phyloP scores from a whole-genome alignment of 2,113 vertebrate species.

The Prionailurus bengalensis region DNA sequence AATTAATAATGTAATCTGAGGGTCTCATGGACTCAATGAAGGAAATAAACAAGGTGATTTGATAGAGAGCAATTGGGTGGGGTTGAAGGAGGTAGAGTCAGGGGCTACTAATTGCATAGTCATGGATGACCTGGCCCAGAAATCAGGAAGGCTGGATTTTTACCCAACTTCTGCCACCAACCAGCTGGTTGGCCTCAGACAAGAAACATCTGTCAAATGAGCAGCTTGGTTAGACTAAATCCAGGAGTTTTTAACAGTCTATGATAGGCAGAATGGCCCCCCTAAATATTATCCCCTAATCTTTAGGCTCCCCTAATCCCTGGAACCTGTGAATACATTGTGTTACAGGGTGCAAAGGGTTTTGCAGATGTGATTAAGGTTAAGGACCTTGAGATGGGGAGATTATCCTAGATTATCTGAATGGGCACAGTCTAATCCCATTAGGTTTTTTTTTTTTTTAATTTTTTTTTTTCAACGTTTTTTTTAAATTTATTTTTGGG shows the following conservation, averaged over 20 bases:
- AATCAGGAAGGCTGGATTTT: not conserved
- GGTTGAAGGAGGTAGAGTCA: not conserved
- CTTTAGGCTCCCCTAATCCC: not conserved
- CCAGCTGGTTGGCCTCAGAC: not conserved
- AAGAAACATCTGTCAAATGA: not conserved
- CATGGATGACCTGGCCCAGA: not conserved
- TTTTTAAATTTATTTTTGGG: too few relatives aligned
- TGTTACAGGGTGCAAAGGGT: not conserved
- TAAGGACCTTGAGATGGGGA: not conserved
- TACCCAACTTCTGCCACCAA: slow-evolving; percentile 1
- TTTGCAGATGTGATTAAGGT: not conserved
- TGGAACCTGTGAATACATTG: not conserved
- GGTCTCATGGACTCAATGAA: not conserved
- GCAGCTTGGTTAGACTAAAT: not conserved
- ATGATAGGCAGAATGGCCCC: not conserved
- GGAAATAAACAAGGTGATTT: not conserved
- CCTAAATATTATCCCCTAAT: not conserved
- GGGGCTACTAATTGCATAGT: not conserved
- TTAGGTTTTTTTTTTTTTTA: not conserved
- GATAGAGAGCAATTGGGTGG: not conserved
- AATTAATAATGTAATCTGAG: slow-evolving; percentile 7
- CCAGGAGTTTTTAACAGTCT: not conserved
- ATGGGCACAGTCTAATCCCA: not conserved
- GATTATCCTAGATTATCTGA: not conserved
- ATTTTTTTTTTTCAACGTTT: too few relatives aligned